phyloP scores from a whole-genome alignment of 1,140 invertebrate species.

The Diuraphis noxia region DNA sequence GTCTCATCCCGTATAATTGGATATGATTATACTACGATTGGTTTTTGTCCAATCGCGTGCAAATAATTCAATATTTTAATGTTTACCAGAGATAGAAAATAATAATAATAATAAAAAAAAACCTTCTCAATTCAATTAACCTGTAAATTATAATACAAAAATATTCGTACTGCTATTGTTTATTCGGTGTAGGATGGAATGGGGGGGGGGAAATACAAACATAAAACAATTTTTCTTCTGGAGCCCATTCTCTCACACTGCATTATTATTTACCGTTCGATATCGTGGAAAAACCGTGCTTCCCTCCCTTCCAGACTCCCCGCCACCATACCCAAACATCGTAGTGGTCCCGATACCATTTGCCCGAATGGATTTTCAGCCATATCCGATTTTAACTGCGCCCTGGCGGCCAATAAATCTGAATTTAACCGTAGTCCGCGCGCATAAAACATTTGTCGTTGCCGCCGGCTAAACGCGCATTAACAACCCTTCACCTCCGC shows the following conservation, averaged over 20 bases:
- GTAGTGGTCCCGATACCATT: neutral
- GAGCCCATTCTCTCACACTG: neutral
- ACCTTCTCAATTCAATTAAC: constrained; percentile 1
- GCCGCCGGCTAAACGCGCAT: constrained; percentile 50
- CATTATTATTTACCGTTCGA: constrained; percentile 15
- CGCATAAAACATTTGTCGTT: constrained; percentile 54
- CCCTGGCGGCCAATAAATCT: constrained; percentile 51
- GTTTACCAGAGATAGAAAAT: neutral
- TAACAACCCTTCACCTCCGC: constrained; percentile 1
- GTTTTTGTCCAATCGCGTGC: neutral
- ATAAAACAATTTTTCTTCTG: neutral
- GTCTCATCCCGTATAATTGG: neutral
- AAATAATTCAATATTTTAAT: neutral
- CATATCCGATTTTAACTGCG: constrained; percentile 53
- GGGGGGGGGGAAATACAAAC: neutral
- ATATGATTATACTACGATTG: neutral
- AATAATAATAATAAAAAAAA: neutral
- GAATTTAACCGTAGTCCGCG: constrained; percentile 42
- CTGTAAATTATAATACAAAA: neutral
- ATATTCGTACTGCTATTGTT: neutral
- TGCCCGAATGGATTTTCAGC: constrained; percentile 24
- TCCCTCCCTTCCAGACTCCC: neutral
- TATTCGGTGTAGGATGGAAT: neutral
- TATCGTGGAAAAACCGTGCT: neutral
- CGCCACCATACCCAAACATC: neutral